Base-by-base conservation (phyloP, 1,140 invertebrate species). In the Drosophila guanche region DNA sequence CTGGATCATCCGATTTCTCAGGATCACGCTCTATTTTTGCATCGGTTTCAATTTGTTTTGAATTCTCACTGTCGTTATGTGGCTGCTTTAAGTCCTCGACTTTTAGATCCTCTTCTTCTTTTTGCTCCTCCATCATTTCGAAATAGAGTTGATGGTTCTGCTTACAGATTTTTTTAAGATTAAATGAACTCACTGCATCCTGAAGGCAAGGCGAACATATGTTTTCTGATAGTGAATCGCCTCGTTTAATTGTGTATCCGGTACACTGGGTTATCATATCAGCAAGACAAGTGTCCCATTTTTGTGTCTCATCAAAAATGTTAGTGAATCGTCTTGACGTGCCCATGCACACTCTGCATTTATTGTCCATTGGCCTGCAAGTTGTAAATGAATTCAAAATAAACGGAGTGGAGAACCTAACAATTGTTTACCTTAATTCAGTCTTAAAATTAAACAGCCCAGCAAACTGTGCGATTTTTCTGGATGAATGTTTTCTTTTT, bases 231-330 rank as follows among this genome's bases (percentile, higher is more conserved):
- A 22, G 16, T 16, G 16, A 27, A 22, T 57, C 42, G 0, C 42
- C 54, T 46, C 12, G 20, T 16, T 1, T 29, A 29, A 57, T 14
- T 3, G 3, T 8, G 7, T 7, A 47, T 8, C 25, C 25, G 5
- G 42, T 51, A 22, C 48, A 47, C 8, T 47, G 42, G 3, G 12
- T n/a, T n/a, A 29, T n/a, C 25, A 47, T 8, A 16, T 57, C 55
- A 4, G 16, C 25, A 22, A 57, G 46, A 8, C 4, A 5, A 47
- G 4, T 2, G 7, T 3, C 25, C 12, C 23, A 29, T 1, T 10
- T 8, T 4, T 47, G 12, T 6, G 43, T 7, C 8, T n/a, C 43
- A 14, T 48, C 16, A 20, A 29, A 56, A 20, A 45, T 27, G 16
- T 29, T 29, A 0, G 20, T 7, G 41, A 47, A 27, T 0, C 1